These are phyloP conservation scores for Apis dorsata DNA, from an alignment of 1,140 invertebrate genomes.

Conservation along the genomic window DNA sequence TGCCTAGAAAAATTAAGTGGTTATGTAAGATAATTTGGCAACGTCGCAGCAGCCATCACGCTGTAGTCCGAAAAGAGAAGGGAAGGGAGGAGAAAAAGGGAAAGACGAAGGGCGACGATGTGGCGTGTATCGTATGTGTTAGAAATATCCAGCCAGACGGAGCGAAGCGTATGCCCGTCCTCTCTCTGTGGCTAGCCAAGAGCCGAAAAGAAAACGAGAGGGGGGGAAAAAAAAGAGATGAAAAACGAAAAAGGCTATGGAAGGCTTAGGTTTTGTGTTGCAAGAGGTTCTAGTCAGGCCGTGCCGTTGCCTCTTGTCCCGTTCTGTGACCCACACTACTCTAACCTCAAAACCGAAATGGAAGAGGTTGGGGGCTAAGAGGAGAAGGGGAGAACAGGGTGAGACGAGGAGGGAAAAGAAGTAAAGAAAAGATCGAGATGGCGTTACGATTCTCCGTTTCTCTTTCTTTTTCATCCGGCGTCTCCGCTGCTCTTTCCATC, in stretches of 20 bases:
- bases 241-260: slow-evolving; percentile 63
- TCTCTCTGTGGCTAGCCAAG: slow-evolving; percentile 58
- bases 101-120: background rate
- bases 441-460: slow-evolving; percentile 62
- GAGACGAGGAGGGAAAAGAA: slow-evolving; percentile 35
- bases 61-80: slow-evolving; percentile 34
- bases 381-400: background rate
- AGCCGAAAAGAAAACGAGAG: slow-evolving; percentile 57
- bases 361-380: background rate
- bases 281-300: slow-evolving; percentile 66
- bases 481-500: slow-evolving; percentile 51
- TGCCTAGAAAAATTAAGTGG: slow-evolving; percentile 62
- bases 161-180: slow-evolving; percentile 55
- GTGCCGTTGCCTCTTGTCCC: slow-evolving; percentile 53
- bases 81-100: background rate
- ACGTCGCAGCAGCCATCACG: slow-evolving; percentile 73
- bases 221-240: slow-evolving; percentile 48
- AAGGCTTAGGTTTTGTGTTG: slow-evolving; percentile 71
- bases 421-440: slow-evolving; percentile 66
- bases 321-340: slow-evolving; percentile 40
- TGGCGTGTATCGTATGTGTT: slow-evolving; percentile 60
- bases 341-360: slow-evolving; percentile 40
- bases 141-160: slow-evolving; percentile 70
- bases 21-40: slow-evolving; percentile 77
- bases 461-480: slow-evolving; percentile 57